A percentile compares a stretch with the other conserved stretches of the same genome.
These are phyloP conservation scores for Zaprionus davidi DNA, from an alignment of 1,140 invertebrate genomes.

Conservation along the genomic window DNA sequence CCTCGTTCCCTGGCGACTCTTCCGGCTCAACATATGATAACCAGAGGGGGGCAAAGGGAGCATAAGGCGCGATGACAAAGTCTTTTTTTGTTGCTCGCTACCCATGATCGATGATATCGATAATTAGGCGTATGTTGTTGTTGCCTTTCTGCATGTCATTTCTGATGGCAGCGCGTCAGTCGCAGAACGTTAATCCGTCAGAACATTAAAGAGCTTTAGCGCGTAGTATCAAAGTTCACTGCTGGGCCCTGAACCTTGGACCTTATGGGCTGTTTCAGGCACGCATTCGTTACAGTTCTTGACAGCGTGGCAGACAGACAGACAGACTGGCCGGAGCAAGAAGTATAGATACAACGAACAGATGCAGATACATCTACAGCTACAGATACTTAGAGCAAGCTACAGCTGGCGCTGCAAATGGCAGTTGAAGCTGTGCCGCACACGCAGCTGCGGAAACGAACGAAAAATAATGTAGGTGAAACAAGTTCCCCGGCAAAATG, in stretches of 20 bases:
- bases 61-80: neutral
- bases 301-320: conserved; percentile 5
- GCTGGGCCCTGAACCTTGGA: conserved; percentile 60
- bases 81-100: neutral
- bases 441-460: conserved; percentile 78
- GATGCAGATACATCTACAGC: neutral
- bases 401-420: neutral
- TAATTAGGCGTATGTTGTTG: conserved; percentile 55
- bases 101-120: conserved; percentile 66
- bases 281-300: conserved; percentile 30
- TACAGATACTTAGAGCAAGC: neutral
- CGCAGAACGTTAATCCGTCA: conserved; percentile 50
- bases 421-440: conserved; percentile 43
- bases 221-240: conserved; percentile 61
- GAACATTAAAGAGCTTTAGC: conserved; percentile 29
- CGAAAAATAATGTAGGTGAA: conserved; percentile 77
- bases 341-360: conserved; percentile 35
- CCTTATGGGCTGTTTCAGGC: conserved; percentile 36
- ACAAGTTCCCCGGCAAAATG: conserved; percentile 70
- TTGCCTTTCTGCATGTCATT: conserved; percentile 18
- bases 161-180: conserved; percentile 47
- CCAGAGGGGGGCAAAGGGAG: too few relatives aligned
- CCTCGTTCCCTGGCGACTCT: conserved; percentile 9
- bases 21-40: neutral
- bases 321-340: neutral